Base-by-base conservation (phyloP, 2,888 invertebrate species). In the Leistus spinibarbis region DNA sequence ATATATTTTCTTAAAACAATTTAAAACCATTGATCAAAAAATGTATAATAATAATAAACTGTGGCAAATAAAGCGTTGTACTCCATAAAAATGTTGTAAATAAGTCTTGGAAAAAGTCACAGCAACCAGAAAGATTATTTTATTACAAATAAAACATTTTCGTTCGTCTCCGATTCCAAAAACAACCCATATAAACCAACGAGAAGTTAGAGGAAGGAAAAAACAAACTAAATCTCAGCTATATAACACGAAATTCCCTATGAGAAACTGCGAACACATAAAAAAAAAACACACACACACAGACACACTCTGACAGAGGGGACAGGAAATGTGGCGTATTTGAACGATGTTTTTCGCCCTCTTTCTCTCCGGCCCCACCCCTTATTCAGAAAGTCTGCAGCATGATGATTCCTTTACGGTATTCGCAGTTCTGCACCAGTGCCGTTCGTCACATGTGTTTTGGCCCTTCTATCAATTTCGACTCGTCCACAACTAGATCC, bases 181-280 rank as follows among this genome's bases (percentile, higher is more conserved):
- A 40, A 40, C 40, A 40, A 40, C 40, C 40, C 40, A 40, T 40
- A 40, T 40, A 40, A 60, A 17, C n/a, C 60, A 60, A 60, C 20
- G 22, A 19, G 9, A 19, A 60, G 19, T 22, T 60, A 19, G 20
- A 19, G 60, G 19, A 19, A 60, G n/a, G n/a, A 22, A 22, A 60
- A 60, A 19, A 60, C 19, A 4, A 60, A 60, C 60, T 60, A 60
- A 60, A 60, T 20, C 60, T 60, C 22, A 10, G n/a, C 60, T 40
- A 40, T 40, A 22, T 22, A 60, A 60, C 60, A 60, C 22, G 22
- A 60, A 60, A 60, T 60, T 60, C 60, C 60, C 60, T 60, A 60
- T 60, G 60, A 60, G 60, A 60, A 60, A 60, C 60, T 19, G 19
- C 60, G 10, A 60, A 60, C 22, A 60, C 60, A 60, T 60, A 60